Evolutionary conservation across 1,140 invertebrate genomes (phyloP).

Genomic region (Eueides isabella): DNA sequence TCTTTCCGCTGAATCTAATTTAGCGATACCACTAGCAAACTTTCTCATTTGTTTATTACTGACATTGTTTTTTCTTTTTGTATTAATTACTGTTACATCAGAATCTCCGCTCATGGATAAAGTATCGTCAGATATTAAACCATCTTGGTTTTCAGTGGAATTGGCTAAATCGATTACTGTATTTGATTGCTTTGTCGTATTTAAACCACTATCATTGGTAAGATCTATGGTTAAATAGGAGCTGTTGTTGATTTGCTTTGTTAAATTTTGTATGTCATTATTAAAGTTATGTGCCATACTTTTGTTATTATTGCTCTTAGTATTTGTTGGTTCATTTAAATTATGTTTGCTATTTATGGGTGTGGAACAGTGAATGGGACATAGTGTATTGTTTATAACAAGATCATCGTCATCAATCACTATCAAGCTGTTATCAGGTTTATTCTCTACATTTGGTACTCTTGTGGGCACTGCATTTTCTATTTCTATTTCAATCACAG

Average conservation of each 20-base stretch:
- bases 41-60: conserved; percentile 49
- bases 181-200: conserved; percentile 37
- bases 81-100: conserved; percentile 60
- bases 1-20: conserved; percentile 56
- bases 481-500: conserved; percentile 43
- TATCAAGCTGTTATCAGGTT: conserved; percentile 37
- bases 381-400: conserved; percentile 34
- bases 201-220: conserved; percentile 49
- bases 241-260: conserved; percentile 60
- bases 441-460: not conserved
- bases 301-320: conserved; percentile 37
- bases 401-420: conserved; percentile 52
- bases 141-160: conserved; percentile 43
- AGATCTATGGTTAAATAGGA: conserved; percentile 71
- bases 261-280: conserved; percentile 50
- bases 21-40: conserved; percentile 60
- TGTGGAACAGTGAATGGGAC: conserved; percentile 53
- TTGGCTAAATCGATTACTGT: conserved; percentile 65
- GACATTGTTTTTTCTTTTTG: conserved; percentile 38
- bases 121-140: conserved; percentile 43
- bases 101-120: conserved; percentile 67
- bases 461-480: not conserved
- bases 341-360: conserved; percentile 41
- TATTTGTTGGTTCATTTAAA: not conserved
- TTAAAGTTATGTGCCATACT: conserved; percentile 40